Base-by-base conservation (phyloP, 2,888 invertebrate species). In the Latrodectus hesperus region DNA sequence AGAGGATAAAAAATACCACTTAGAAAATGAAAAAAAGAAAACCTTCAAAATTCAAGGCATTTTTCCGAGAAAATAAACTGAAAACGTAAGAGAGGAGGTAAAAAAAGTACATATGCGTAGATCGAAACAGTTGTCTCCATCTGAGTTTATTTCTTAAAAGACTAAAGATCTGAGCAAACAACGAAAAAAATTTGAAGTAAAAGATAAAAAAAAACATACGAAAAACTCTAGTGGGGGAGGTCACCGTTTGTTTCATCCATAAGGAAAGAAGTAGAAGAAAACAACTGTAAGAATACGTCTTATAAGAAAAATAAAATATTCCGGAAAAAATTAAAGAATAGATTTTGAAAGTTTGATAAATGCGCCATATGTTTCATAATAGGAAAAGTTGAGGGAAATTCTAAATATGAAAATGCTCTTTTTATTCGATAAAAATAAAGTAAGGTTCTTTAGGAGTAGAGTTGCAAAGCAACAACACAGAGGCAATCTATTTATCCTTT, bases 111-210 rank as follows among this genome's bases (percentile, higher is more conserved):
- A 53, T 81, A 67, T 74, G 65, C 73, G 81, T 74, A 55, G 53
- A 81, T 81, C 64, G 52, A 67, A 71, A 55, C 73, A 81, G 65
- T 81, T 81, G 67, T 53, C 38, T 81, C 26, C 9, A 53, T 53
- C 52, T 81, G 67, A 67, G 67, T 81, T 81, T 38, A 81, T 81
- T 81, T 67, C 55, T 74, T 81, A 81, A 74, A 73, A 81, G 67
- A 74, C 81, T 74, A 81, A 26, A 49, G 68, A 73, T 74, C 72
- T 52, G 73, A 67, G 26, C n/a, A 53, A 67, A 71, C 22, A 81
- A 26, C 60, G 55, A 53, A 71, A 52, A 67, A 68, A n/a, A 51
- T 5, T 16, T n/a, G 60, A 10, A 64, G 71, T 71, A 9, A 65
- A 51, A 67, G 38, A 67, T n/a, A 73, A 72, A 81, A 65, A 14